Evolutionary conservation across 2,113 vertebrate genomes (phyloP).

Genomic region (Calidris pugnax): DNA sequence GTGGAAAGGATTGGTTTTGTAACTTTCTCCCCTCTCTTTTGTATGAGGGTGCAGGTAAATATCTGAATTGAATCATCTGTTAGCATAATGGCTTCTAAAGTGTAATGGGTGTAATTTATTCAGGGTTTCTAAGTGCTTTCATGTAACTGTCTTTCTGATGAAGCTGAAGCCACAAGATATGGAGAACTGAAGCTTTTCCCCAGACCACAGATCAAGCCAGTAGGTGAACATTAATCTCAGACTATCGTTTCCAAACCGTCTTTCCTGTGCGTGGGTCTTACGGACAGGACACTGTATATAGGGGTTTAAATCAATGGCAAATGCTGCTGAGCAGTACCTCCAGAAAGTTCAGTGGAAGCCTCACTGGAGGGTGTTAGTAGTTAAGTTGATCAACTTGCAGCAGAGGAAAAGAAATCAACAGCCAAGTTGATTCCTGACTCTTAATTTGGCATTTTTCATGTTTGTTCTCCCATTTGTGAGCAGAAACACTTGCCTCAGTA

Average conservation of each 20-base stretch:
- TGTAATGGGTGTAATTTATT: neutral
- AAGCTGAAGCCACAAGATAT: neutral
- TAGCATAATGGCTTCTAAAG: neutral
- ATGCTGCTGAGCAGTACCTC: neutral
- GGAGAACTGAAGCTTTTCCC: neutral
- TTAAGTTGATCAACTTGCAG: neutral
- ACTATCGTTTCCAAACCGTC: neutral
- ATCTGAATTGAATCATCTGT: neutral
- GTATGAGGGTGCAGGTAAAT: neutral
- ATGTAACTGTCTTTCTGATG: neutral
- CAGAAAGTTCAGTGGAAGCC: neutral
- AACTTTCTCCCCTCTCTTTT: neutral
- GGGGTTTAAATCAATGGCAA: neutral
- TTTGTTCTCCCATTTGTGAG: neutral
- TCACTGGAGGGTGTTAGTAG: neutral
- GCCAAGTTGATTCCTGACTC: neutral
- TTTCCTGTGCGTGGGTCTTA: neutral
- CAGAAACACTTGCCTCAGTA: neutral
- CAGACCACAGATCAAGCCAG: neutral
- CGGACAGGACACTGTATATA: neutral
- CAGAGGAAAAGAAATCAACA: neutral
- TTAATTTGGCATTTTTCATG: neutral
- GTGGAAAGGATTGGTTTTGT: neutral
- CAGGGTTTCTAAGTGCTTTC: neutral
- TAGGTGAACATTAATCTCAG: neutral